Conservation (phyloP, 2,797 vertebrate species). For the Hipposideros larvatus region DNA sequence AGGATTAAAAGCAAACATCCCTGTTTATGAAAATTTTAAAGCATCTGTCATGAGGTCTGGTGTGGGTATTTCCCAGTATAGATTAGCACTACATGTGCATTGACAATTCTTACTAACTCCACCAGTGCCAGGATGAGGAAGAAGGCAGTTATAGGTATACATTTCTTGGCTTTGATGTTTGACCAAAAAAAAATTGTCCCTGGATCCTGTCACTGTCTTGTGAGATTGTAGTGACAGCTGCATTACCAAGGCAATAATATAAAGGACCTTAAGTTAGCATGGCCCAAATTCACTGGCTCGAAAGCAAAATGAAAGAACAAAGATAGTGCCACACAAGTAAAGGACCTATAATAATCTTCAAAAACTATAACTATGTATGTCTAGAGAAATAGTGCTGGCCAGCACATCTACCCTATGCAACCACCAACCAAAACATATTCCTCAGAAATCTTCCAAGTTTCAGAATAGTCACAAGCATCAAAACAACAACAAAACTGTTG, state of each 20-base stretch:
- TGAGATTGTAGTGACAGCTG: not conserved
- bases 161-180: slow-evolving; percentile 59
- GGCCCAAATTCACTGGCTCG: not conserved
- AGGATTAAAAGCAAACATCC: slow-evolving; percentile 50
- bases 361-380: slow-evolving; percentile 18
- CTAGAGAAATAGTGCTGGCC: not conserved
- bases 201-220: slow-evolving; percentile 29
- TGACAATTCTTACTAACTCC: slow-evolving; percentile 24
- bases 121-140: slow-evolving; percentile 7
- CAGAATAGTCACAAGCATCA: slow-evolving; percentile 33
- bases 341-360: not conserved
- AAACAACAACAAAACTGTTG: not conserved
- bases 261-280: slow-evolving; percentile 15
- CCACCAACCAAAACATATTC: not conserved
- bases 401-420: not conserved
- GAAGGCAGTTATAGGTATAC: slow-evolving; percentile 10
- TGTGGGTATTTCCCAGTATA: not conserved
- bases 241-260: slow-evolving; percentile 1
- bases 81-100: not conserved
- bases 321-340: not conserved
- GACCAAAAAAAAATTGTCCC: not conserved
- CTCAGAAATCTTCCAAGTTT: slow-evolving; percentile 1
- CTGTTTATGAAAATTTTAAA: slow-evolving; percentile 54
- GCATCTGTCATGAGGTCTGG: slow-evolving; percentile 11
- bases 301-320: slow-evolving; percentile 39